A percentile compares a stretch with the other conserved stretches of the same genome.
Conservation (phyloP, 1,140 invertebrate genomes). For the Monochamus saltuarius region DNA sequence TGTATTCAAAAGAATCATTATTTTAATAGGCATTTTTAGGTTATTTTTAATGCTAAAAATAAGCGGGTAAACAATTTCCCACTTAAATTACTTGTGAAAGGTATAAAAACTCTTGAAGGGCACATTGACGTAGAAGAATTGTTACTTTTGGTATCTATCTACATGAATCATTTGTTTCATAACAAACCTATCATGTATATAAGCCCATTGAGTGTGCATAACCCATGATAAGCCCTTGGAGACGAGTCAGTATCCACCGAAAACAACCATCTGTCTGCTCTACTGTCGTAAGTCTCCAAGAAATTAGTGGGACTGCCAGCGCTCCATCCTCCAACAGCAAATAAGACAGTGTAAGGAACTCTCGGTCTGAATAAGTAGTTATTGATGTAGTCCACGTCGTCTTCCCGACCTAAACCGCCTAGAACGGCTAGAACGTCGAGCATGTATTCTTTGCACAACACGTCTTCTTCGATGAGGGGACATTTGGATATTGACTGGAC, state of each 20-base stretch:
- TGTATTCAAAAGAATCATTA: no score
- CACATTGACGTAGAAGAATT: no score
- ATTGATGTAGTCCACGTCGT: conserved; percentile 53
- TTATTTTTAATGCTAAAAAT: no score
- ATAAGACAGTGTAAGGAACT: conserved; percentile 69
- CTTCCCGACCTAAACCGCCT: conserved; percentile 54
- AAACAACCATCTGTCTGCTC: conserved; percentile 66
- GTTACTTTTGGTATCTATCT: no score
- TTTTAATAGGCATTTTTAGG: no score
- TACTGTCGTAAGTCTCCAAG: conserved; percentile 75
- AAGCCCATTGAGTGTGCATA: conserved; percentile 64
- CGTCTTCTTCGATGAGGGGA: conserved; percentile 56
- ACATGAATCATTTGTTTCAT: no score
- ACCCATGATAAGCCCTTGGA: conserved; percentile 73
- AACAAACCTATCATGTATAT: conserved; percentile 62
- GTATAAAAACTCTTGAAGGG: no score
- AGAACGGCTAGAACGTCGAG: conserved; percentile 36
- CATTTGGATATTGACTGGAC: conserved; percentile 49
- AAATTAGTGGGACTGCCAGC: conserved; percentile 75
- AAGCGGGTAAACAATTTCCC: no score
- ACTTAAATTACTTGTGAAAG: no score
- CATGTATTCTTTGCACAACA: conserved; percentile 42
- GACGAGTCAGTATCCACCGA: conserved; percentile 62
- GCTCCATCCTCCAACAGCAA: conserved; percentile 77
- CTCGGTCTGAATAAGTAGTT: conserved; percentile 61